Conservation (phyloP, 2,113 vertebrate species). For the Meles meles region DNA sequence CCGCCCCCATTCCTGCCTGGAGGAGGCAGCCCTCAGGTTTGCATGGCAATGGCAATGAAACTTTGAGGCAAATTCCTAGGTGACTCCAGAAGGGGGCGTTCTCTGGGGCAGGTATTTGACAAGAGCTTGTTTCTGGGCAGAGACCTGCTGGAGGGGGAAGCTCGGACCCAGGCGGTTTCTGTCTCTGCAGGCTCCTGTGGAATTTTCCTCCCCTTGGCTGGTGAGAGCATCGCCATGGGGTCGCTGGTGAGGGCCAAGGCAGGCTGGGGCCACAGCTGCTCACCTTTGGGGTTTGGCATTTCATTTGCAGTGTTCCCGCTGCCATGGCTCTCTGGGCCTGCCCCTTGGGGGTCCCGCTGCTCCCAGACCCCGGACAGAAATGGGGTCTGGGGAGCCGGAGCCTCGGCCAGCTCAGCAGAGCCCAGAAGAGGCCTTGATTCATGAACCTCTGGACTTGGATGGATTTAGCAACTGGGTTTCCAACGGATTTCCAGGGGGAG, state of each 20-base stretch:
- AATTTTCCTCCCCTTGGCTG: background rate
- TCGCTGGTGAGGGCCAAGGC: no score
- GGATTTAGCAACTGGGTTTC: slow-evolving; percentile 15
- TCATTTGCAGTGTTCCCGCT: background rate
- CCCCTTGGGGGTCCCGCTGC: accelerated
- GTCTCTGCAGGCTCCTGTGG: accelerated
- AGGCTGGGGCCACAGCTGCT: background rate
- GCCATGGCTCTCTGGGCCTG: background rate
- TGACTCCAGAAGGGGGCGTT: background rate
- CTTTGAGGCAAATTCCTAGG: background rate
- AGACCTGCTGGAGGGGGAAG: background rate
- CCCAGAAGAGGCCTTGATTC: background rate
- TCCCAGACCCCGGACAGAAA: background rate
- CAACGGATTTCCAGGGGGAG: slow-evolving; percentile 4
- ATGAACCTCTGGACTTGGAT: background rate
- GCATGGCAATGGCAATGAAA: accelerated
- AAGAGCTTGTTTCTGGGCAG: background rate
- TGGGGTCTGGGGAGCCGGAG: background rate
- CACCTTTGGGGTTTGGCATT: background rate
- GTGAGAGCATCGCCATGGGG: background rate
- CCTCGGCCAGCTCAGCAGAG: background rate
- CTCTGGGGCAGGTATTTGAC: background rate
- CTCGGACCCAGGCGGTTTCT: background rate
- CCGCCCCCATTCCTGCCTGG: accelerated
- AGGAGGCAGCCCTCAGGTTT: background rate